Evolutionary conservation across 2,113 vertebrate species (phyloP).

Genomic region (Columbina picui): DNA sequence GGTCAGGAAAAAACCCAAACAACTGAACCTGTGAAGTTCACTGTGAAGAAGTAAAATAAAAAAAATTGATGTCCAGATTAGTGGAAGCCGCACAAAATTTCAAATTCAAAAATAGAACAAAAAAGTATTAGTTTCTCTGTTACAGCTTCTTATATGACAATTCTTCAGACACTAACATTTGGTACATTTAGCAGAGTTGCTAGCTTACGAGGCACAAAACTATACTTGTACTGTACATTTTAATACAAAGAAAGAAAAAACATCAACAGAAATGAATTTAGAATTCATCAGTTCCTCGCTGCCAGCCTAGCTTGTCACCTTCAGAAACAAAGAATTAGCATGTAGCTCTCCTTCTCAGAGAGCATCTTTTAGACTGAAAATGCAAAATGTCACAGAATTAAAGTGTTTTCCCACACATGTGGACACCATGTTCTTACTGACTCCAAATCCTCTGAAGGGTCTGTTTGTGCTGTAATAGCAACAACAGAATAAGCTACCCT

Average conservation of each 20-base stretch:
- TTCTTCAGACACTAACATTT: not conserved
- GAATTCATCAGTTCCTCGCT: not conserved
- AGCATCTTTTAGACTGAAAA: not conserved
- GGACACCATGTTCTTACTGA: not conserved
- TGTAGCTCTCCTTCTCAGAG: not conserved
- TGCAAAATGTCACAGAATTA: not conserved
- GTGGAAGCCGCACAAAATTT: not conserved
- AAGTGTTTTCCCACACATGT: not conserved
- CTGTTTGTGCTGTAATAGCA: not conserved
- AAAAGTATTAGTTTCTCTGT: not conserved
- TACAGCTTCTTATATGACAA: not conserved
- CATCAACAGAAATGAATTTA: not conserved
- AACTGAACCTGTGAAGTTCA: not conserved
- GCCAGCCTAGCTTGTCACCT: not conserved
- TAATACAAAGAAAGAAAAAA: not conserved
- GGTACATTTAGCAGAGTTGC: not conserved
- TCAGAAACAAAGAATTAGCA: not conserved
- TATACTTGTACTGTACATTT: not conserved
- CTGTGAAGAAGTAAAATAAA: not conserved
- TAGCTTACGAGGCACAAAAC: not conserved
- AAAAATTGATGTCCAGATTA: not conserved
- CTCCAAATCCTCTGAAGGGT: not conserved
- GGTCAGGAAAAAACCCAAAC: not conserved
- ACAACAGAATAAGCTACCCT: not conserved
- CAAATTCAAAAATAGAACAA: not conserved